Conservation (phyloP, 2,797 vertebrate genomes). For the Yasuhikotakia modesta region DNA sequence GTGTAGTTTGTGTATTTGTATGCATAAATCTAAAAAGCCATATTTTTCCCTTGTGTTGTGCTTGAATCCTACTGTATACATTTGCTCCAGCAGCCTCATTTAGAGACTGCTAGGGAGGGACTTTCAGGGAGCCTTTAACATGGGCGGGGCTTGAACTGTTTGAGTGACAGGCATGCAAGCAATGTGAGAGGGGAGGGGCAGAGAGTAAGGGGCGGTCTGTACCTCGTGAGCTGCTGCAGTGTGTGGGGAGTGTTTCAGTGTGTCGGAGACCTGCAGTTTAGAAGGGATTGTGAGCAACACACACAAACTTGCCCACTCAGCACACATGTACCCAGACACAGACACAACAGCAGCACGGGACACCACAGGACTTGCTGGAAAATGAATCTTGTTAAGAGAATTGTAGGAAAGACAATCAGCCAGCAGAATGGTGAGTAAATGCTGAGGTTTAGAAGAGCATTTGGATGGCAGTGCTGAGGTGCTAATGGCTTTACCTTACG, state of each 20-base stretch:
- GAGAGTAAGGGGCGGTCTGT: constrained; percentile 66
- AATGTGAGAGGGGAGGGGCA: constrained; percentile 30
- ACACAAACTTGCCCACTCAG: constrained; percentile 40
- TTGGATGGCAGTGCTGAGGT: constrained; percentile 46
- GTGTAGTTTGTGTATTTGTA: not conserved
- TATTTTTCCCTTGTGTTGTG: not conserved
- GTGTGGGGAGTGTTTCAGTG: constrained; percentile 62
- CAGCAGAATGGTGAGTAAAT: constrained; percentile 71
- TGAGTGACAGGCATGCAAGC: constrained; percentile 49
- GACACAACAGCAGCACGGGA: constrained; percentile 22
- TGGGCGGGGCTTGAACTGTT: constrained; percentile 43
- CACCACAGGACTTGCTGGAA: constrained; percentile 42
- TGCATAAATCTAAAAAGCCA: not conserved
- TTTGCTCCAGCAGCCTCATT: constrained; percentile 2
- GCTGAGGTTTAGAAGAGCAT: constrained; percentile 24
- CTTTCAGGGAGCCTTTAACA: not conserved
- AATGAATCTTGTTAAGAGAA: constrained; percentile 63
- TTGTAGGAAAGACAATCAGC: constrained; percentile 45
- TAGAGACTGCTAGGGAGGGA: not conserved
- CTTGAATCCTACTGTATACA: not conserved
- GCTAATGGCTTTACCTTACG: constrained; percentile 62
- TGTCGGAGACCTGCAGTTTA: constrained; percentile 56
- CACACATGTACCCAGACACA: constrained; percentile 38
- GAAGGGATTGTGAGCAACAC: constrained; percentile 35
- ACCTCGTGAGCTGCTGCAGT: constrained; percentile 58